Base-by-base conservation (phyloP, 2,113 vertebrate genomes). In the Mastomys natalensis region DNA sequence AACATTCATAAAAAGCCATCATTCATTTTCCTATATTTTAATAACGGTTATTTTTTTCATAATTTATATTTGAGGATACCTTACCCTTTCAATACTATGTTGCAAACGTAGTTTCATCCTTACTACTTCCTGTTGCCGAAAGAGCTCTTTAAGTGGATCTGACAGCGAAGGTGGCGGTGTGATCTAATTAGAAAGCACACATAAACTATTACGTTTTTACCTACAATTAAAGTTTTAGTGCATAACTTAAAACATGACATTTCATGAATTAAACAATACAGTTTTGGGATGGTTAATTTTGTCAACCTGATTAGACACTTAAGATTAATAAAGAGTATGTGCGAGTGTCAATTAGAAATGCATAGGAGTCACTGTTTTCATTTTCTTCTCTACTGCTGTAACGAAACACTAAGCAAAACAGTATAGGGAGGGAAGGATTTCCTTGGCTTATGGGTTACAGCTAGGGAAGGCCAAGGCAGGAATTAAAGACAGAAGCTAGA, bases 51-150 rank as follows among this genome's bases (percentile, higher is more conserved):
- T 64, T 48, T 55, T 89, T 87, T 55, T 6, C 19, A 48, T 73
- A 92, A 62, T 43, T 3, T 90, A 80, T 70, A 87, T 85, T 43
- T 89, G 91, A 94, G 92, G 2, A 62, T 24, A 87, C 73, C 96
- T 97, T 98, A 99, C 99, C 99, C 99, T 99, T 98, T 99, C 99
- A 82, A 99, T 99, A 98, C 99, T 99, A 98, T 99, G 99, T 77
- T 99, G 99, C 53, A 99, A 99, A 84, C 99, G 99, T 0, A 99
- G 98, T 84, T 99, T 99, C 99, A 99, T 99, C n/a, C 99, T 99
- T 72, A 99, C 98, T 76, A 99, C 99, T 98, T 99, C 99, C 84
- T 99, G 99, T 73, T 99, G 99, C 97, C 99, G 99, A 98, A 99
- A 99, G 82, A 99, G 99, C 95, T 99, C 99, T 96, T 99, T 99